Percentiles rank a stretch among this genome's conserved stretches.
phyloP scores from a whole-genome alignment of 1,140 invertebrate species.

The Panagrolaimus sp. region DNA sequence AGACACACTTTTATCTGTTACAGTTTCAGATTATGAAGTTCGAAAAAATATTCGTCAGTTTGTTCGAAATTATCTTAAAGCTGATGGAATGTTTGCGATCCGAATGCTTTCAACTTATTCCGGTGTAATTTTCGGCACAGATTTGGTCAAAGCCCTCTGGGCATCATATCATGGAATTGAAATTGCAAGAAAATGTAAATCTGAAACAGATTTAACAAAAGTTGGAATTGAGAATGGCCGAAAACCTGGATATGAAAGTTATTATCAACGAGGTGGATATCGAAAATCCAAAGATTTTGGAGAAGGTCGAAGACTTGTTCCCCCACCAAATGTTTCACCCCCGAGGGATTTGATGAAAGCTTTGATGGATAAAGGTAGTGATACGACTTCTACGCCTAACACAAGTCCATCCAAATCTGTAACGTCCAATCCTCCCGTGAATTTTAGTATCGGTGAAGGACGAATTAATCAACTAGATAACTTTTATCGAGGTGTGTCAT shows the following conservation, averaged over 20 bases:
- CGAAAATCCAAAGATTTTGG: not conserved
- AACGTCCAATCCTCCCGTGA: not conserved
- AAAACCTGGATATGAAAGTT: not conserved
- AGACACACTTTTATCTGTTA: not conserved
- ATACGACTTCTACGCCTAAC: not conserved
- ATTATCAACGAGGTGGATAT: not conserved
- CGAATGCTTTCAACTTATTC: constrained; percentile 61
- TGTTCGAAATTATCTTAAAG: constrained; percentile 62
- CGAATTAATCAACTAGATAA: not conserved
- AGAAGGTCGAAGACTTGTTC: constrained; percentile 1
- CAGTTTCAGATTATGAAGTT: constrained; percentile 30
- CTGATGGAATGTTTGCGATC: constrained; percentile 64
- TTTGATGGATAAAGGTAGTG: not conserved
- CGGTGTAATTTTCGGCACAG: constrained; percentile 58
- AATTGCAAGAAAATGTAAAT: not conserved
- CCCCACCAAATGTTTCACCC: not conserved
- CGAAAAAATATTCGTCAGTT: constrained; percentile 56
- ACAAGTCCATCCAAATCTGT: not conserved
- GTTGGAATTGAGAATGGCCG: not conserved
- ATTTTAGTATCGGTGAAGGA: not conserved
- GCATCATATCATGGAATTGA: not conserved
- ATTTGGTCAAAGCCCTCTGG: constrained; percentile 33
- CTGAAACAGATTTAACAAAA: not conserved
- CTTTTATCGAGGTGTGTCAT: constrained; percentile 15
- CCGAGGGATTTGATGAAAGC: not conserved